Evolutionary conservation across 2,888 invertebrate species (phyloP), one percentile per base, ranked within the genome.

Genomic region (Perdita meconis): DNA sequence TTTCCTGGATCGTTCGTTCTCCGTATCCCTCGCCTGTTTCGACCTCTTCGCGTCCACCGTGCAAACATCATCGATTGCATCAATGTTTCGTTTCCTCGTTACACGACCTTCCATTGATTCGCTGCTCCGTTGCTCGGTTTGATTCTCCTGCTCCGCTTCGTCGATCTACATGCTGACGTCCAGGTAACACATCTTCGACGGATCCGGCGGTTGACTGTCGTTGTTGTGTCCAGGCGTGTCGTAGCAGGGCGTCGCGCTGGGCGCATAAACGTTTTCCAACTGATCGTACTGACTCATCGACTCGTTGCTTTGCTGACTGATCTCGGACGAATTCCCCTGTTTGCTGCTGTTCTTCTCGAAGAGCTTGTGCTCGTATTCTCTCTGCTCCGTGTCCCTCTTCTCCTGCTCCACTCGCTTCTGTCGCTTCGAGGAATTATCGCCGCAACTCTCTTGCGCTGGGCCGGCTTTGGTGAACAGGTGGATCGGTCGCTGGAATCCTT

Each of bases 401-500:
- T 82, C 79, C 0, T 82, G 79, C 26, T 82, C 82, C 4, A 78
- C 69, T 4, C 81, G 79, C 2, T 85, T 80, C 51, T 84, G 83
- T 34, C 86, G 85, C 0, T 74, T 63, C 2, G 65, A n/a, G 0
- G 65, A 12, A 1, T 38, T n/a, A 26, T 36, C 50, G 2, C 70
- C 61, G 0, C 59, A 5, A 60, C 2, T 47, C 0, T 64, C 68
- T 4, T 69, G 78, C 13, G 81, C 65, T 40, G 71, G 71, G 5
- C 78, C 86, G 0, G 88, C 86, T 78, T 92, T 92, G 8, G 91
- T 92, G 50, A 89, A 92, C 8, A 94, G 88, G 66, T 96, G 96
- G 78, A 97, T 96, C 10, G 97, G 97, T 47, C 97, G 94, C 83
- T 96, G 95, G 92, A 98, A 98, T 24, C 98, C 98, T 93, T 97